A percentile compares a stretch with the other conserved stretches of the same genome.
Conservation (phyloP, 2,113 vertebrate species). For the Dolichallabes microphthalmus region DNA sequence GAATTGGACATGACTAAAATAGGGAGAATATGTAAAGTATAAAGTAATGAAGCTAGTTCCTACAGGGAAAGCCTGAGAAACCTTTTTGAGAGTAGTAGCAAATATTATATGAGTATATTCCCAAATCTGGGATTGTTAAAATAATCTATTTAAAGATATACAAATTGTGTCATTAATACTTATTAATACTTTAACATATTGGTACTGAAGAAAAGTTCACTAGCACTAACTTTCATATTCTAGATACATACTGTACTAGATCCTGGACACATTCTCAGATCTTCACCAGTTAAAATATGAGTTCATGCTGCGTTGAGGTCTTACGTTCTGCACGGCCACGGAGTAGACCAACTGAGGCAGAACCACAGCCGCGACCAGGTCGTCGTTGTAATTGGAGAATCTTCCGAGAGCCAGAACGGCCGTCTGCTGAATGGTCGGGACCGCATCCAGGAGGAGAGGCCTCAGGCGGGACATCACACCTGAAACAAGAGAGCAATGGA, state of each 20-base stretch:
- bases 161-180: neutral
- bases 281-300: neutral
- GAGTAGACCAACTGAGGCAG: slow-evolving; percentile 87
- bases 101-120: neutral
- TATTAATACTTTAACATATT: neutral
- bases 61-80: too few species aligned
- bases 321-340: slow-evolving; percentile 86
- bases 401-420: slow-evolving; percentile 86
- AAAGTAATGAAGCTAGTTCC: too few species aligned
- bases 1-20: too few species aligned
- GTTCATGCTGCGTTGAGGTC: slow-evolving; percentile 39
- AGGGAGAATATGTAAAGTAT: too few species aligned
- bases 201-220: neutral
- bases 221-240: too few species aligned
- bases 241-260: too few species aligned
- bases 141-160: neutral
- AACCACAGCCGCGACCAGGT: slow-evolving; percentile 87
- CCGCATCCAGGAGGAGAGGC: slow-evolving; percentile 83
- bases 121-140: neutral
- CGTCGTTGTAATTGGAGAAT: slow-evolving; percentile 84
- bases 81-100: neutral
- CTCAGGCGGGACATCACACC: slow-evolving; percentile 87
- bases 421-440: slow-evolving; percentile 88
- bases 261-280: neutral
- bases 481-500: slow-evolving; percentile 57